phyloP scores from a whole-genome alignment of 1,140 invertebrate species.

The Ceratina calcarata region DNA sequence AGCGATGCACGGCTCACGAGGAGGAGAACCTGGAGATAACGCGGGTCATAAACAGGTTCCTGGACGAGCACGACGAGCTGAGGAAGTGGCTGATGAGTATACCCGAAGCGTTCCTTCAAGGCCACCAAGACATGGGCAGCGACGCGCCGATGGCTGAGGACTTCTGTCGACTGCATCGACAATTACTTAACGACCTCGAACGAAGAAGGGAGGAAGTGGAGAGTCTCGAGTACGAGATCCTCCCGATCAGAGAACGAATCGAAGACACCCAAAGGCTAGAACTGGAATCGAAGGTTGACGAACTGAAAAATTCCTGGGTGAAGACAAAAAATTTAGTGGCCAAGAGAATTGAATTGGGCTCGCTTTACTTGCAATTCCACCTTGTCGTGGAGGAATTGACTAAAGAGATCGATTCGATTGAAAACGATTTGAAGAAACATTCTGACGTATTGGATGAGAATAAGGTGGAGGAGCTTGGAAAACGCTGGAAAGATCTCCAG shows the following conservation, averaged over 20 bases:
- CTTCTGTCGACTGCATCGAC: slow-evolving; percentile 88
- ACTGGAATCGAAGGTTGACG: slow-evolving; percentile 83
- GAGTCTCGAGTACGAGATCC: slow-evolving; percentile 83
- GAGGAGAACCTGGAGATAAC: slow-evolving; percentile 88
- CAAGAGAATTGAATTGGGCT: slow-evolving; percentile 83
- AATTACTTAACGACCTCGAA: slow-evolving; percentile 88
- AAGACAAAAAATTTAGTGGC: slow-evolving; percentile 84
- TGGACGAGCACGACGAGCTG: slow-evolving; percentile 86
- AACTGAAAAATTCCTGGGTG: slow-evolving; percentile 84
- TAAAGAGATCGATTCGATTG: slow-evolving; percentile 85
- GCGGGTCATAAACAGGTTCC: slow-evolving; percentile 85
- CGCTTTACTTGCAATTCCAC: slow-evolving; percentile 88
- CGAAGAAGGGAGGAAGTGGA: slow-evolving; percentile 79
- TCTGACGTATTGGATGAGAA: slow-evolving; percentile 80
- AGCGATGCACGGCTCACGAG: slow-evolving; percentile 85
- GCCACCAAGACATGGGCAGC: slow-evolving; percentile 88
- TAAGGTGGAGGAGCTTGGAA: slow-evolving; percentile 81
- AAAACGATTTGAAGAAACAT: slow-evolving; percentile 80
- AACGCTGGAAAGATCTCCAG: slow-evolving; percentile 84
- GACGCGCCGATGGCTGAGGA: slow-evolving; percentile 86
- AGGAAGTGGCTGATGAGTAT: slow-evolving; percentile 87
- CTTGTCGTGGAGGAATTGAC: slow-evolving; percentile 85
- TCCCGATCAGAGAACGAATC: slow-evolving; percentile 85
- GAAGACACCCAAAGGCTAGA: slow-evolving; percentile 85
- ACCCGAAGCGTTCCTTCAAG: slow-evolving; percentile 87